Evolutionary conservation across 53 echinoderm and acorn worm species (phyloP), one percentile per base, ranked within the genome.

Genomic region (Crossaster papposus): DNA sequence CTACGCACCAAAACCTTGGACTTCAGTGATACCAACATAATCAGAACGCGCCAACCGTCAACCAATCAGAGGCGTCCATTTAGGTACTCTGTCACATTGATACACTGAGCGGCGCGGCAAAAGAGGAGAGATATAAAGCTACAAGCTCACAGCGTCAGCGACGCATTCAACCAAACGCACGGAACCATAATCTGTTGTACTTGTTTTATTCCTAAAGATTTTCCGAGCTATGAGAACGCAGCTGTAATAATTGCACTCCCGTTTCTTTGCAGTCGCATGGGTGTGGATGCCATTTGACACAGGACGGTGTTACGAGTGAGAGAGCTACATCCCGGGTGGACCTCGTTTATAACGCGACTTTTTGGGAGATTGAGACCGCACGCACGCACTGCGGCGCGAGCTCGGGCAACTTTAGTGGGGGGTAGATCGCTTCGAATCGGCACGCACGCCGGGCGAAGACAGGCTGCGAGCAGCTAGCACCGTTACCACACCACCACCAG

Each of bases 1-100:
- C 53, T 31, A 73, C 53, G 10, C 51, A 33, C 51, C 30, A 22
- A 82, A 72, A 80, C 55, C 31, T 54, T 80, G 80, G 15, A 80
- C 62, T 30, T 80, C 34, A 62, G 3, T 80, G 75, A 85, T 85
- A 72, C 85, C 84, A 85, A 72, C 70, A 52, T 85, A 44, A 73
- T 71, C 70, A 51, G 53, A 50, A 44, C 52, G 64, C 26, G 84
- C 68, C 29, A 83, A 72, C 72, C 32, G 58, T 58, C 22, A 54
- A 51, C 85, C 85, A 85, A 85, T 85, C 85, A 85, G 31, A 85
- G 4, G 71, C 33, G 1, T 30, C 28, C 85, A 34, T 30, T 68
- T 5, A n/a, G 29, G 72, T 29, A 44, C 72, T 30, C 84, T 51
- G 44, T n/a, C 9, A 44, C 44, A 12, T 17, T 26, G 14, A 20